A percentile compares a stretch with the other conserved stretches of the same genome.
Evolutionary conservation across 2,113 vertebrate genomes (phyloP).

Genomic region (Chauna torquata): DNA sequence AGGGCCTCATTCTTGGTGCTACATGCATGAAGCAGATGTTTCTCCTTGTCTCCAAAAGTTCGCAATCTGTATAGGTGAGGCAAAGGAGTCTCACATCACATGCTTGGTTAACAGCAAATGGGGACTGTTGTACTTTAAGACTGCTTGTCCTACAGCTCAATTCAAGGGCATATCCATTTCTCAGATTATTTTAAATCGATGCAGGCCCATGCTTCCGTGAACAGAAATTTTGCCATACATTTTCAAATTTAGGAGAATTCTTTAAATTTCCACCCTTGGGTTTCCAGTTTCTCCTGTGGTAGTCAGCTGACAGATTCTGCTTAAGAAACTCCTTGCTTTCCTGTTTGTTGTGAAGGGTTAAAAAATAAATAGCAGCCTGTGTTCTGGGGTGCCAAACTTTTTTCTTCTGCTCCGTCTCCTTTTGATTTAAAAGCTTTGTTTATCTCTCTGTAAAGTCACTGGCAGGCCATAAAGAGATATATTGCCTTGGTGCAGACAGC

Average conservation of each 20-base stretch:
- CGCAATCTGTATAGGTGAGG: not conserved
- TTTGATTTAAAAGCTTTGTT: constrained; percentile 74
- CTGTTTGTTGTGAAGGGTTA: constrained; percentile 39
- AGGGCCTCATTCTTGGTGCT: not conserved
- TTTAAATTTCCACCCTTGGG: not conserved
- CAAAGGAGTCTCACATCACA: not conserved
- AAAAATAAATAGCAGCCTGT: not conserved
- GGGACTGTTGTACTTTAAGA: not conserved
- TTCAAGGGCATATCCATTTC: not conserved
- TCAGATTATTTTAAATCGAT: not conserved
- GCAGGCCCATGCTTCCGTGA: not conserved
- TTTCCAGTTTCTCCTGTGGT: not conserved
- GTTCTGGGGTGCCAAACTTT: constrained; percentile 43
- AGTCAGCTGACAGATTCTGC: not conserved
- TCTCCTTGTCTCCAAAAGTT: not conserved
- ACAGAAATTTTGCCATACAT: not conserved
- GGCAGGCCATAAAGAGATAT: constrained; percentile 67
- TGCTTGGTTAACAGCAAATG: not conserved
- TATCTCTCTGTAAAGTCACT: constrained; percentile 66
- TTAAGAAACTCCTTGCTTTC: not conserved
- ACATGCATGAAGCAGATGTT: not conserved
- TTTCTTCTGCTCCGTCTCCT: constrained; percentile 24
- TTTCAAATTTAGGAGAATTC: not conserved
- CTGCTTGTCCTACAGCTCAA: not conserved
- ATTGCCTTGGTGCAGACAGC: constrained; percentile 69